A percentile compares a stretch with the other conserved stretches of the same genome.
These are phyloP conservation scores for Turritopsis dohrnii DNA, from an alignment of 30 jellyfish, hydroid and myxozoan species.

Conservation along the genomic window DNA sequence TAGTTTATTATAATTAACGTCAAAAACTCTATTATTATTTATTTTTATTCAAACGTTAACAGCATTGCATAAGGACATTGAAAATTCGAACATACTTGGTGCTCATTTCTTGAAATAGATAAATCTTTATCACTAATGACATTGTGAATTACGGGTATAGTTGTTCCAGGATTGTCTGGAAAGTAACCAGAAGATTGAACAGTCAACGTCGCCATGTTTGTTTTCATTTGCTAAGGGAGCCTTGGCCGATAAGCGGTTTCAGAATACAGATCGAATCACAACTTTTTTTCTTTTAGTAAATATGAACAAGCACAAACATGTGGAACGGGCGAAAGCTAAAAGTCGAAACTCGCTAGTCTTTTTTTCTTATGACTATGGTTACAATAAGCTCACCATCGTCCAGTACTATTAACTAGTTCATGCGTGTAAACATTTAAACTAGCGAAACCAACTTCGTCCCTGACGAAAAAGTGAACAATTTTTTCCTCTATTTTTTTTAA, in stretches of 20 bases:
- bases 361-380: no score
- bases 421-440: no score
- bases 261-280: background rate
- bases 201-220: slow-evolving; percentile 17
- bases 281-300: background rate
- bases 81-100: background rate
- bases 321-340: no score
- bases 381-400: no score
- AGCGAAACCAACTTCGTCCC: no score
- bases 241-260: background rate
- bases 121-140: slow-evolving; percentile 11
- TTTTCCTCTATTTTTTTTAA: no score
- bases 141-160: slow-evolving; percentile 15
- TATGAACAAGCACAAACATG: background rate
- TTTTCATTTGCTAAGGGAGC: slow-evolving; percentile 9
- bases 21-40: no score
- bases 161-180: background rate
- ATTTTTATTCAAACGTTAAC: no score
- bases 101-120: background rate
- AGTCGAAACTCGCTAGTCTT: no score
- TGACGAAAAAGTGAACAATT: no score
- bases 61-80: background rate
- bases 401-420: no score
- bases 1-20: no score
- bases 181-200: slow-evolving; percentile 19